A percentile compares a stretch with the other conserved stretches of the same genome.
Evolutionary conservation across 2,113 vertebrate genomes (phyloP).

Genomic region (Burhinus oedicnemus): DNA sequence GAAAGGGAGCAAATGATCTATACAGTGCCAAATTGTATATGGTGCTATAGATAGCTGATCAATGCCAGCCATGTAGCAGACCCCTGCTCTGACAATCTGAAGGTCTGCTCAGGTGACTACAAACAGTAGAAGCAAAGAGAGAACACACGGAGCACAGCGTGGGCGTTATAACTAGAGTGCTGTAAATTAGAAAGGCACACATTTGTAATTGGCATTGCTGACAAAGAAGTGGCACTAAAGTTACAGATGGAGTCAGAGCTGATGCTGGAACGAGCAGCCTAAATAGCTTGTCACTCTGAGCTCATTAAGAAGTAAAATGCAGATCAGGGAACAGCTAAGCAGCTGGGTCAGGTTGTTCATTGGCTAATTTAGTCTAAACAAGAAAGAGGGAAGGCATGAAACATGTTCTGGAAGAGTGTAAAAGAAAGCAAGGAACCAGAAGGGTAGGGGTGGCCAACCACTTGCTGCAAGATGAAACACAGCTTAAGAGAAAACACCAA

Average conservation of each 20-base stretch:
- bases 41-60: conserved; percentile 51
- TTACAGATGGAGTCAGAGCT: conserved; percentile 79
- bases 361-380: conserved; percentile 79
- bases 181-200: conserved; percentile 75
- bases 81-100: conserved; percentile 49
- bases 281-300: conserved; percentile 79
- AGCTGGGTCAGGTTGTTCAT: conserved; percentile 79
- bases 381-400: conserved; percentile 76
- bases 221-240: conserved; percentile 78
- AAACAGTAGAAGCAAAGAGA: conserved; percentile 64
- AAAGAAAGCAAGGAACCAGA: conserved; percentile 74
- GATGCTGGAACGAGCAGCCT: conserved; percentile 77
- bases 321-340: conserved; percentile 78
- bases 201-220: conserved; percentile 78
- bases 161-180: conserved; percentile 69
- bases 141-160: conserved; percentile 68
- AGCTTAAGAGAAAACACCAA: conserved; percentile 70
- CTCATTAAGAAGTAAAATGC: conserved; percentile 79
- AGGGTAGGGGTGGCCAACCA: conserved; percentile 75
- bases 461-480: conserved; percentile 74
- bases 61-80: conserved; percentile 54
- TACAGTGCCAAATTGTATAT: conserved; percentile 37
- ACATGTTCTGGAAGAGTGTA: conserved; percentile 75
- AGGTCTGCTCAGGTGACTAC: conserved; percentile 61
- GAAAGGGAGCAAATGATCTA: conserved; percentile 40